A percentile compares a stretch with the other conserved stretches of the same genome.
phyloP scores from a whole-genome alignment of 2,888 invertebrate genomes.

The Hesperia comma region DNA sequence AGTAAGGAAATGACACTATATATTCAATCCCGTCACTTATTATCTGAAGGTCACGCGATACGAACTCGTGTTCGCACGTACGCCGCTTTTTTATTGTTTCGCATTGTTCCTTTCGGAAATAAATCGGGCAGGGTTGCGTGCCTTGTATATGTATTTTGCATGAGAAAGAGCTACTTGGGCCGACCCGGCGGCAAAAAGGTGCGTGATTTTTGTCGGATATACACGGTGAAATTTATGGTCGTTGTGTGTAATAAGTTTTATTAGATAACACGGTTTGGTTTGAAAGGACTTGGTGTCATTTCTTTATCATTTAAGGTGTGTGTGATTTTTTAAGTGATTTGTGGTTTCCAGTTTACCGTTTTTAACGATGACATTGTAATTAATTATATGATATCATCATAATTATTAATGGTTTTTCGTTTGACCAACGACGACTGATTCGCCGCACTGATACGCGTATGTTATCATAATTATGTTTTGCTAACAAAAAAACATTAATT shows the following conservation, averaged over 20 bases:
- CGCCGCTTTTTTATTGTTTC: conserved; percentile 55
- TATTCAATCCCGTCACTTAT: conserved; percentile 50
- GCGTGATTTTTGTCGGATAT: conserved; percentile 62
- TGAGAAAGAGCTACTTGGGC: conserved; percentile 55
- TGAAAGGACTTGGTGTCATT: conserved; percentile 38
- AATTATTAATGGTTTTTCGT: no score
- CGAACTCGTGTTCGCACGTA: conserved; percentile 51
- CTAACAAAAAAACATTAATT: no score
- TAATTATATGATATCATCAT: no score
- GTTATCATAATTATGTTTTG: no score
- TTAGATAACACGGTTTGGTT: conserved; percentile 47
- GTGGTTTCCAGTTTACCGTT: no score
- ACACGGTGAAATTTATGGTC: conserved; percentile 54
- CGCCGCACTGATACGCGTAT: no score
- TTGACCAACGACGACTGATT: no score
- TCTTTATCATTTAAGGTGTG: background rate
- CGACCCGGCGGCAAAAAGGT: conserved; percentile 53
- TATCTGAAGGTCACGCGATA: conserved; percentile 49
- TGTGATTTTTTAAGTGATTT: background rate
- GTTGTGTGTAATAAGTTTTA: conserved; percentile 54
- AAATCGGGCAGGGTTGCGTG: conserved; percentile 58
- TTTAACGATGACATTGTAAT: no score
- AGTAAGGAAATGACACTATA: conserved; percentile 47
- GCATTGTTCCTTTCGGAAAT: conserved; percentile 55
- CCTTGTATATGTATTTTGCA: conserved; percentile 59